Percentiles rank a stretch among this genome's conserved stretches.
These are phyloP conservation scores for Leptogaster cylindrica DNA, from an alignment of 2,888 invertebrate genomes.

Conservation along the genomic window DNA sequence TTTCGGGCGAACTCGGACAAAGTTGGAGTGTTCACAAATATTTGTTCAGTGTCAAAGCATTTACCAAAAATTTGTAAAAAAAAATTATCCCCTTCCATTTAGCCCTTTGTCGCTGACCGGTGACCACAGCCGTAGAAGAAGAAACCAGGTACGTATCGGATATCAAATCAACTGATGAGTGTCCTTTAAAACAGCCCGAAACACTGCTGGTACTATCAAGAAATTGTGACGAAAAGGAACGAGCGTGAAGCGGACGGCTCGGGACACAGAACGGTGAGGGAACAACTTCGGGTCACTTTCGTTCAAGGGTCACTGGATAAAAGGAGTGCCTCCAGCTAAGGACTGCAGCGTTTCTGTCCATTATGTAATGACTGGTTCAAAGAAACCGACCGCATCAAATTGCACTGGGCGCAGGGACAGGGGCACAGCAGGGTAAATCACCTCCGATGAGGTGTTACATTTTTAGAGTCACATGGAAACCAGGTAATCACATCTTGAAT, in stretches of 20 bases:
- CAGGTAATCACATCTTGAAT: neutral
- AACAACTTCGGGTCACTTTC: neutral
- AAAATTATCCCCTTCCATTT: neutral
- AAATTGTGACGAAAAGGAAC: neutral
- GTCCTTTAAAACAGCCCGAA: neutral
- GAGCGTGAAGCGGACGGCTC: neutral
- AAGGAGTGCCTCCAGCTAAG: neutral
- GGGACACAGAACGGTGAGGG: neutral
- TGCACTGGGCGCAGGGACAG: neutral
- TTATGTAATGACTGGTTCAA: slow-evolving; percentile 30
- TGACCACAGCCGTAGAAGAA: neutral
- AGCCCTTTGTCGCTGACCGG: neutral
- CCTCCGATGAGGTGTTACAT: neutral
- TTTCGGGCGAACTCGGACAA: neutral
- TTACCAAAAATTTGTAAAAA: slow-evolving; percentile 21
- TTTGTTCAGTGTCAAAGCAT: slow-evolving; percentile 22
- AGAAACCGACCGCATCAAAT: slow-evolving; percentile 15
- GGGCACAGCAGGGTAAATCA: neutral
- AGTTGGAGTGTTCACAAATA: slow-evolving; percentile 14
- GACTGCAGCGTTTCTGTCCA: slow-evolving; percentile 20
- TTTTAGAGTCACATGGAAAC: neutral
- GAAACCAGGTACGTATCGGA: neutral
- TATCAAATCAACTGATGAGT: slow-evolving; percentile 23
- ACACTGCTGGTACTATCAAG: neutral
- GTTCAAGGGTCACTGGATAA: slow-evolving; percentile 10